Evolutionary conservation across 2,888 invertebrate genomes (phyloP).

Genomic region (Penaeus monodon): DNA sequence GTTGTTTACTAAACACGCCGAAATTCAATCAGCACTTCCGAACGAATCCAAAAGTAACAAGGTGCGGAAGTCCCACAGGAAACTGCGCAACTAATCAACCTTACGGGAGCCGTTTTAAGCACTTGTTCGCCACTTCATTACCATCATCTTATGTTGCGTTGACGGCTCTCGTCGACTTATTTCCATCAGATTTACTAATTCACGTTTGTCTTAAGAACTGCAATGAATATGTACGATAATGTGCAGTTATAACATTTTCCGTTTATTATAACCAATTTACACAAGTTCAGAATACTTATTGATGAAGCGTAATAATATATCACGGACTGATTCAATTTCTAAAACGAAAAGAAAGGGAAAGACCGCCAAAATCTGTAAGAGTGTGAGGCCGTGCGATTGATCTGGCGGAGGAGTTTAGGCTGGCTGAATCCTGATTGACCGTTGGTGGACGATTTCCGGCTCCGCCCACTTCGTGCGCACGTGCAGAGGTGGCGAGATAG

Average conservation of each 20-base stretch:
- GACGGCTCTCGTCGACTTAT: conserved; percentile 59
- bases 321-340: conserved; percentile 50
- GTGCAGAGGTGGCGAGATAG: conserved; percentile 42
- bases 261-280: background rate
- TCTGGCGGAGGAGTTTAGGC: conserved; percentile 63
- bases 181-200: conserved; percentile 56
- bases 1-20: conserved; percentile 63
- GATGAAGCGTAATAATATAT: conserved; percentile 28
- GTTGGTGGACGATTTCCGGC: conserved; percentile 62
- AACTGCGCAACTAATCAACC: conserved; percentile 32
- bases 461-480: conserved; percentile 61
- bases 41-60: conserved; percentile 46
- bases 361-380: conserved; percentile 62
- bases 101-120: conserved; percentile 59
- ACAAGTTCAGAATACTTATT: conserved; percentile 10
- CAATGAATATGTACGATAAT: background rate
- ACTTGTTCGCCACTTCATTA: conserved; percentile 65
- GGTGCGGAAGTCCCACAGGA: conserved; percentile 40
- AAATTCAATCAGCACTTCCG: conserved; percentile 64
- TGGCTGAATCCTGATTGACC: conserved; percentile 61
- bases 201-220: conserved; percentile 6
- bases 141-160: conserved; percentile 65
- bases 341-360: conserved; percentile 64
- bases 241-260: background rate
- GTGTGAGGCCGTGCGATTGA: conserved; percentile 55